Base-by-base conservation (phyloP, 2,888 invertebrate species). In the Lochmaea crataegi region DNA sequence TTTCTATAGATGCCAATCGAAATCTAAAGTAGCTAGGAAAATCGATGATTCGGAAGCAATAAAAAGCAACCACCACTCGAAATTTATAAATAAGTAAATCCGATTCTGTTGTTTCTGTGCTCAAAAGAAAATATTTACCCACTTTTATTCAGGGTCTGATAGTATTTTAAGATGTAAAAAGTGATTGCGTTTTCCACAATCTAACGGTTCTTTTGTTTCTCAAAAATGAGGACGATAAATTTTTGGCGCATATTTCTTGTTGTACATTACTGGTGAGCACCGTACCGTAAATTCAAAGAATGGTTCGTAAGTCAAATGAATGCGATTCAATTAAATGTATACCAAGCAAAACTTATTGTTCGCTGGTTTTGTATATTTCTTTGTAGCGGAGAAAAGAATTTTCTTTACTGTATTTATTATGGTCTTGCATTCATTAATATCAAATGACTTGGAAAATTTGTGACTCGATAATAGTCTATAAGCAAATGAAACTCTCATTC, bases 271-370 rank as follows among this genome's bases (percentile, higher is more conserved):
- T 67, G 53, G 57, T 16, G 41, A 48, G 56, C 67, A 32, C 32
- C 32, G 7, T 32, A 61, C 65, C 67, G 65, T 71, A 64, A 66
- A 71, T 63, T 68, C 11, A 64, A 68, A 63, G 51, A 70, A 67
- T 74, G 74, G 71, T 67, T 68, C 71, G 68, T 74, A 74, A 74
- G 74, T 74, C 74, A 74, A 75, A 75, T 72, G 64, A 75, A 57
- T 68, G 65, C 69, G 32, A 32, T 75, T 72, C 69, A 72, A 75
- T 74, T 74, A 71, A 71, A 64, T 61, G 53, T 63, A 53, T 38
- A 45, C 32, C 32, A 32, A 32, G 7, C 7, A 7, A 6, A 32
- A 32, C 32, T 32, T 32, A 32, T 32, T 32, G 32, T 32, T 32
- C 32, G 5, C 32, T 32, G 2, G 32, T 32, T 32, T 7, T 7